Evolutionary conservation across 2,113 vertebrate genomes (phyloP), one percentile per base, ranked within the genome.

Genomic region (Rhea pennata): DNA sequence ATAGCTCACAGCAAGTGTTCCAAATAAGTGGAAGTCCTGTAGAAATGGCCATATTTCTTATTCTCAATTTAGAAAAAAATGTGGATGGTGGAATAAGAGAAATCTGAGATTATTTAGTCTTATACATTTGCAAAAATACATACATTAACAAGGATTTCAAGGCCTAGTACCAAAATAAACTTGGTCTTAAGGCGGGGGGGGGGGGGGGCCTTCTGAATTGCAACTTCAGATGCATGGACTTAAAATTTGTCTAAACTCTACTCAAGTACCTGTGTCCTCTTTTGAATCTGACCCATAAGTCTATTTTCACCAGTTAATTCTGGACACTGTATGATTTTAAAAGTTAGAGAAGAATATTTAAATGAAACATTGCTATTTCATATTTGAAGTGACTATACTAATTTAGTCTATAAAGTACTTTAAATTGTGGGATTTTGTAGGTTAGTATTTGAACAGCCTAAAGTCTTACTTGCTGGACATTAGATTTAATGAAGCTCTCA

Each of bases 401-500:
- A 66, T 76, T 82, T 12, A 95, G 62, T 67, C 48, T 53, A 76
- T 70, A 40, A 58, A 79, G 8, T 48, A 85, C 39, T 75, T 85
- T 48, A 67, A 61, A 50, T 29, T 36, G 26, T 62, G 40, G 89
- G 64, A 80, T 66, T 82, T 39, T 65, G 2, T 61, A 62, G 44
- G 87, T 95, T 93, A 97, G 93, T 95, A 95, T 59, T 89, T 94
- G 48, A 92, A 85, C 62, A 93, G 77, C 76, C 95, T 84, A 85
- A 93, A 90, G 77, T 67, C 84, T 75, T 81, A 95, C 58, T 95
- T 95, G 88, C 72, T 86, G 91, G 64, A 95, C 53, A 89, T 95
- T 88, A 95, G 74, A 94, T 90, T 93, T 96, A 97, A 97, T 59
- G 67, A 96, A 94, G 74, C 87, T 91, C 97, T 97, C 98, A 99